phyloP scores from a whole-genome alignment of 2,113 vertebrate genomes.

The Litocranius walleri region DNA sequence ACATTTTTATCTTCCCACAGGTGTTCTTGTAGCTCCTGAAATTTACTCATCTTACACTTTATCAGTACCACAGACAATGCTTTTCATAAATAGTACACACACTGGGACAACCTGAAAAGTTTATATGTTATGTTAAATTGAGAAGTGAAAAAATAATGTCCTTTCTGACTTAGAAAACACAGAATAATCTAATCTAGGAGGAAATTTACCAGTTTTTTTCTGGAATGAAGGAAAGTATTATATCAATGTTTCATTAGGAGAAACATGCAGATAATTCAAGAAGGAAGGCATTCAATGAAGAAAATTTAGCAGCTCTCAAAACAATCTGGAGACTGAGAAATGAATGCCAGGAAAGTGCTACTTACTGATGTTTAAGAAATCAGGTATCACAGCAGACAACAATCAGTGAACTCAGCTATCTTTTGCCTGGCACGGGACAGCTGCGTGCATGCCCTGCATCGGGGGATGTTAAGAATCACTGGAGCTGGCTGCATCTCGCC shows the following conservation, averaged over 20 bases:
- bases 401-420: not conserved
- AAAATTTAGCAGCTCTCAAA: not conserved
- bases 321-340: not conserved
- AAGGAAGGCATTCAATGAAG: not conserved
- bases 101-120: not conserved
- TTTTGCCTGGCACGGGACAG: accelerated
- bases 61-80: too few relatives aligned
- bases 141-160: not conserved
- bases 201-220: not conserved
- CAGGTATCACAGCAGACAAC: not conserved
- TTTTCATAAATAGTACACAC: not conserved
- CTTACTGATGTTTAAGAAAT: not conserved
- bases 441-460: accelerated
- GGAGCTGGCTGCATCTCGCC: not conserved
- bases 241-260: not conserved
- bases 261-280: not conserved
- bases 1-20: too few relatives aligned
- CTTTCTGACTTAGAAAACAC: not conserved
- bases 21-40: not conserved
- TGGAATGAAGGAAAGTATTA: not conserved
- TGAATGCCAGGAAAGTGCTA: not conserved
- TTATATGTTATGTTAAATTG: not conserved
- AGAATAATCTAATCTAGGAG: not conserved
- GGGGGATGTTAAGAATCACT: not conserved
- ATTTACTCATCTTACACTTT: not conserved